phyloP scores from a whole-genome alignment of 2,888 invertebrate genomes.

The Caenorhabditis wallacei region DNA sequence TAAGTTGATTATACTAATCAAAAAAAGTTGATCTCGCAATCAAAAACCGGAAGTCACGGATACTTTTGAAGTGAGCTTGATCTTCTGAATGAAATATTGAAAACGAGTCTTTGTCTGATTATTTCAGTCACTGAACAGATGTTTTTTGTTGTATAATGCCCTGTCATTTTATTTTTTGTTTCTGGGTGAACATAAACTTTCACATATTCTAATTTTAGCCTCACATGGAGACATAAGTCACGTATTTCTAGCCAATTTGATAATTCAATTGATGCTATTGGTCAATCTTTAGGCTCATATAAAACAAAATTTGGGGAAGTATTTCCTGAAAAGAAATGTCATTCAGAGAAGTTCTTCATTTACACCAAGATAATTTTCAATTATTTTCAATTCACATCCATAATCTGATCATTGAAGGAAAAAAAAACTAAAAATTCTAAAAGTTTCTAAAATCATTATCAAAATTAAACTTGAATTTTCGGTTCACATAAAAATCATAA shows the following conservation, averaged over 20 bases:
- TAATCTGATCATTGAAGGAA: not conserved
- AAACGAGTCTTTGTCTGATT: not conserved
- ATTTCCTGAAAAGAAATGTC: not conserved
- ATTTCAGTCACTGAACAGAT: not conserved
- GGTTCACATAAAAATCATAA: slow-evolving; percentile 86
- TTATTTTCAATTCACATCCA: not conserved
- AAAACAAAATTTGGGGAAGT: not conserved
- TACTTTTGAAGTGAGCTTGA: not conserved
- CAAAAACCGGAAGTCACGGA: slow-evolving; percentile 21
- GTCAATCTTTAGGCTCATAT: not conserved
- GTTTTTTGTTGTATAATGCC: too few relatives aligned
- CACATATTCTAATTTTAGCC: slow-evolving; percentile 11
- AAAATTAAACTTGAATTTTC: slow-evolving; percentile 69
- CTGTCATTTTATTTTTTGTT: too few relatives aligned
- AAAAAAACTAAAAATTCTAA: not conserved
- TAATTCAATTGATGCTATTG: slow-evolving; percentile 15
- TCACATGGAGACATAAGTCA: not conserved
- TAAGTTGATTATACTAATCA: slow-evolving; percentile 25
- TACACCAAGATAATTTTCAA: too few relatives aligned
- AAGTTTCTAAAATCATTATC: slow-evolving; percentile 62
- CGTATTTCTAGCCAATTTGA: slow-evolving; percentile 21
- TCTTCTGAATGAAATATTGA: not conserved
- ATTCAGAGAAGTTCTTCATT: too few relatives aligned
- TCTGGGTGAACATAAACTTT: too few relatives aligned
- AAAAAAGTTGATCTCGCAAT: not conserved